Base-by-base conservation (phyloP, 2,888 invertebrate genomes). In the Caenorhabditis sulstoni region DNA sequence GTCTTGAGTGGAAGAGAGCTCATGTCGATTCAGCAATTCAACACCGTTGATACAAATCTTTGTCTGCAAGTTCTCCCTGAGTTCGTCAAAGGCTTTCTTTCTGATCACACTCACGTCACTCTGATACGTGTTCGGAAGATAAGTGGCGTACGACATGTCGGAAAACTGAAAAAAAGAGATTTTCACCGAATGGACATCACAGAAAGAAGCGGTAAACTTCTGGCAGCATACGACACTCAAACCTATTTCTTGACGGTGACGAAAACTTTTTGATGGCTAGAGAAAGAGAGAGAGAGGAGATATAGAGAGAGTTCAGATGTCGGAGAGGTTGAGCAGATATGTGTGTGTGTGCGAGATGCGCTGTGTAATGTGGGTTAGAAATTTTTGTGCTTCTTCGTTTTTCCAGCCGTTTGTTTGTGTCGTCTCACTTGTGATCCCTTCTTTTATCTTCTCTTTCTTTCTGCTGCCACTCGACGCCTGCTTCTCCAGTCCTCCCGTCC, bases 41-140 rank as follows among this genome's bases (percentile, higher is more conserved):
- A 87, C 87, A 8, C 89, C 89, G 62, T 89, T 90, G n/a, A 88
- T 82, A 23, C 84, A 82, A 12, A 89, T 80, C 79, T 89, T 89
- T 59, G 85, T 86, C 87, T 88, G 65, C 3, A 29, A 3, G 29
- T 3, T 5, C 3, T 7, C 29, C n/a, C n/a, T n/a, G n/a, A n/a
- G n/a, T n/a, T 3, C 14, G 1, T 29, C 29, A 50, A 12, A 22
- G n/a, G n/a, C n/a, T n/a, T n/a, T n/a, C n/a, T n/a, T n/a, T n/a
- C n/a, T n/a, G 29, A 29, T 29, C 29, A 3, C 29, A 55, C 71
- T 61, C 18, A 78, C 78, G 23, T 78, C 78, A 50, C 55, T 49
- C n/a, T 78, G 71, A 18, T 78, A 78, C 53, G 65, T 55, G 18
- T 44, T 66, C 3, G 78, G 78, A 16, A 78, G 49, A 62, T 71